These are phyloP conservation scores for Oncopeltus fasciatus DNA, from an alignment of 1,140 invertebrate genomes.

Conservation along the genomic window DNA sequence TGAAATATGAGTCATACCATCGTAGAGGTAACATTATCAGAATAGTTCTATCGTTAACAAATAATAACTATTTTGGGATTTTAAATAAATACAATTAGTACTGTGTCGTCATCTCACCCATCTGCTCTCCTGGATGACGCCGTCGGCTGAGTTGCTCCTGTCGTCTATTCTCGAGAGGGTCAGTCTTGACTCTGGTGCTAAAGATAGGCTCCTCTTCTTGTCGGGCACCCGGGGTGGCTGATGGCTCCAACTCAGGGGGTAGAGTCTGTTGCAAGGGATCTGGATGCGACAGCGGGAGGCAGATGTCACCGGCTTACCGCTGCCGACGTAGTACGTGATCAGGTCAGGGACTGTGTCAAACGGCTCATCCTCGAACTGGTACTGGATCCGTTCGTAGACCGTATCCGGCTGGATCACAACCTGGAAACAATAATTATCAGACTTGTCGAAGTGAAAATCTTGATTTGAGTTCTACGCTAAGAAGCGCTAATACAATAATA, in stretches of 20 bases:
- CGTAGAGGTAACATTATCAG: no score
- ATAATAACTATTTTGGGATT: no score
- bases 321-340: constrained; percentile 88
- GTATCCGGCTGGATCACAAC: constrained; percentile 75
- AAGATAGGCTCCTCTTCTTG: constrained; percentile 49
- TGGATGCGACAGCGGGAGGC: constrained; percentile 75
- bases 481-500: no score
- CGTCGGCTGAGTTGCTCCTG: constrained; percentile 45
- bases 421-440: constrained; percentile 35
- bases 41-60: no score
- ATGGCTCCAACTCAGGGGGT: constrained; percentile 48
- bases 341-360: constrained; percentile 87
- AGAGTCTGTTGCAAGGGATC: constrained; percentile 54
- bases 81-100: no score
- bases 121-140: constrained; percentile 33
- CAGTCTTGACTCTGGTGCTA: constrained; percentile 37
- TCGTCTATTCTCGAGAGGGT: constrained; percentile 28
- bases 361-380: constrained; percentile 85
- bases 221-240: constrained; percentile 42
- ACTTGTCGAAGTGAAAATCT: no score
- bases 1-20: no score
- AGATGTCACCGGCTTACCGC: constrained; percentile 68
- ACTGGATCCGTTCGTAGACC: constrained; percentile 79
- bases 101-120: no score
- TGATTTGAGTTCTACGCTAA: no score